Evolutionary conservation across 2,113 vertebrate species (phyloP).

Genomic region (Fukomys damarensis): DNA sequence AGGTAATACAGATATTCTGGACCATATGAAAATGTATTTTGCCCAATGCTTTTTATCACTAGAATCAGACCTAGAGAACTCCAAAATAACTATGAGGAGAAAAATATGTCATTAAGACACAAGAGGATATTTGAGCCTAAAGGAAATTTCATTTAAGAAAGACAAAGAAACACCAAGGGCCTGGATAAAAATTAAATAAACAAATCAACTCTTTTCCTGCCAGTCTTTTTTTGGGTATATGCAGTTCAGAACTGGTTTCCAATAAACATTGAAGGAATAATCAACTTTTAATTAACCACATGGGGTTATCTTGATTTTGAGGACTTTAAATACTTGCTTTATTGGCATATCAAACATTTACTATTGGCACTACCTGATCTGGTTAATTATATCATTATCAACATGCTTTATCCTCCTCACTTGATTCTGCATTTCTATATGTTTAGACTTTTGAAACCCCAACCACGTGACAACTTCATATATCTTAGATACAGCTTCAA

Average conservation of each 20-base stretch:
- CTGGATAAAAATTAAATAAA: background rate
- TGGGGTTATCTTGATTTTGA: constrained; percentile 36
- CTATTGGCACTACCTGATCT: background rate
- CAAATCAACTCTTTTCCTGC: background rate
- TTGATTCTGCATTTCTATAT: background rate
- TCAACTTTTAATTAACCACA: constrained; percentile 62
- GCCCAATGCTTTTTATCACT: background rate
- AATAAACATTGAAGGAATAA: constrained; percentile 53
- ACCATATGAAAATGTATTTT: constrained; percentile 35
- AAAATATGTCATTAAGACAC: background rate
- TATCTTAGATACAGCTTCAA: background rate
- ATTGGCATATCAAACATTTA: constrained; percentile 43
- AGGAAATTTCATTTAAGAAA: background rate
- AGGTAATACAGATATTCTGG: background rate
- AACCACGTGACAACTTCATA: background rate
- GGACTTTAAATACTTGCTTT: constrained; percentile 49
- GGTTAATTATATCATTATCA: background rate
- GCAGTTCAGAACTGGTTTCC: constrained; percentile 42
- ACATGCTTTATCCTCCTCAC: background rate
- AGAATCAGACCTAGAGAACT: background rate
- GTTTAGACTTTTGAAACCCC: background rate
- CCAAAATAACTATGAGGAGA: background rate
- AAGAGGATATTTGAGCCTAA: constrained; percentile 3
- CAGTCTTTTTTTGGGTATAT: background rate
- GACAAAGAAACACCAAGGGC: background rate